These are phyloP conservation scores for Epinephelus malabaricus DNA, from an alignment of 2,797 vertebrate species.

Conservation along the genomic window DNA sequence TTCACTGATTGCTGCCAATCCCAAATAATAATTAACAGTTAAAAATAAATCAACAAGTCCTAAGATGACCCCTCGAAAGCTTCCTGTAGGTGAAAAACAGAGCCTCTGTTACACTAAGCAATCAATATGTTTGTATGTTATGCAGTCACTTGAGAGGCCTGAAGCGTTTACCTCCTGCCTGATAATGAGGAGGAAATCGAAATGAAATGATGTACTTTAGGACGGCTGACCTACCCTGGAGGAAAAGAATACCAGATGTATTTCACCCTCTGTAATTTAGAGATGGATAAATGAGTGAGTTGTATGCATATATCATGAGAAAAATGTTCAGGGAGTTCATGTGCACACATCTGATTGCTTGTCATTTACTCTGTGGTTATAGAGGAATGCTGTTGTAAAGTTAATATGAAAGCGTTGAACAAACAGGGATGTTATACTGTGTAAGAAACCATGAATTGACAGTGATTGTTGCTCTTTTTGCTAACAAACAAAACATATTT, in stretches of 20 bases:
- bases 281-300: background rate
- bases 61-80: background rate
- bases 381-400: background rate
- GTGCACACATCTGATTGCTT: constrained; percentile 8
- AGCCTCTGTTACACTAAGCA: background rate
- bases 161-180: background rate
- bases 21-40: background rate
- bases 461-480: background rate
- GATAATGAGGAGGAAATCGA: constrained; percentile 12
- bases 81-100: background rate
- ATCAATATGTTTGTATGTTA: background rate
- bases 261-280: background rate
- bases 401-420: background rate
- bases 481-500: background rate
- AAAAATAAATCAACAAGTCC: background rate
- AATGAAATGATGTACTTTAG: background rate
- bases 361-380: background rate
- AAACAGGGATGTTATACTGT: background rate
- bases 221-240: background rate
- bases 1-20: background rate
- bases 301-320: background rate
- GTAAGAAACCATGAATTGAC: background rate
- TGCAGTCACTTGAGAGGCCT: background rate
- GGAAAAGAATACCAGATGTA: background rate
- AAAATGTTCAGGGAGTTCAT: background rate